phyloP scores from a whole-genome alignment of 2,113 vertebrate species.

The Dromaius novaehollandiae region DNA sequence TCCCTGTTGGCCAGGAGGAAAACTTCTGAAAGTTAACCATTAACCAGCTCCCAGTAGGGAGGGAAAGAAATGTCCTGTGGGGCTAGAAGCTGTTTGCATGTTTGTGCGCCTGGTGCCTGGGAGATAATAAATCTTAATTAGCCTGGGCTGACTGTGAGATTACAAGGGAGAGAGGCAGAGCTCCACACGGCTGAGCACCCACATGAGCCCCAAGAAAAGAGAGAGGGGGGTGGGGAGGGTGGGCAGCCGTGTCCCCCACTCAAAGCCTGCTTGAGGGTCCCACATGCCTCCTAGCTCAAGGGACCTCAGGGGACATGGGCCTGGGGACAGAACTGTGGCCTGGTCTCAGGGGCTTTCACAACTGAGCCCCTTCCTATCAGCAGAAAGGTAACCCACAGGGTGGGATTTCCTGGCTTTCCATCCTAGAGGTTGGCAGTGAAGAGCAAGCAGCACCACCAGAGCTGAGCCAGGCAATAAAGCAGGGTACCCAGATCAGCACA shows the following conservation, averaged over 20 bases:
- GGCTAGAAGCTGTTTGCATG: neutral
- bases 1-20: neutral
- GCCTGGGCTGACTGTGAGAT: neutral
- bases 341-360: neutral
- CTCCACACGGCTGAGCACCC: neutral
- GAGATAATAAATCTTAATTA: slow-evolving; percentile 6
- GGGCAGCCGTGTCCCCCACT: neutral
- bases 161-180: neutral
- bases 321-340: neutral
- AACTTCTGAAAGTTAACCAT: slow-evolving; percentile 40
- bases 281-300: neutral
- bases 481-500: neutral
- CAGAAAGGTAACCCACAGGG: neutral
- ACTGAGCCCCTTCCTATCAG: neutral
- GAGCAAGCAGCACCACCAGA: no score
- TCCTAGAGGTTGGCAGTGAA: no score
- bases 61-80: neutral
- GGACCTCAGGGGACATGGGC: neutral
- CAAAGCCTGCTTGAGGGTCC: neutral
- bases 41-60: neutral
- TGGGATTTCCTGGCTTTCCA: neutral
- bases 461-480: no score
- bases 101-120: neutral
- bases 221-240: neutral
- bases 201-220: neutral